Conservation (phyloP, 2,888 invertebrate genomes). For the Synanthedon formicaeformis region DNA sequence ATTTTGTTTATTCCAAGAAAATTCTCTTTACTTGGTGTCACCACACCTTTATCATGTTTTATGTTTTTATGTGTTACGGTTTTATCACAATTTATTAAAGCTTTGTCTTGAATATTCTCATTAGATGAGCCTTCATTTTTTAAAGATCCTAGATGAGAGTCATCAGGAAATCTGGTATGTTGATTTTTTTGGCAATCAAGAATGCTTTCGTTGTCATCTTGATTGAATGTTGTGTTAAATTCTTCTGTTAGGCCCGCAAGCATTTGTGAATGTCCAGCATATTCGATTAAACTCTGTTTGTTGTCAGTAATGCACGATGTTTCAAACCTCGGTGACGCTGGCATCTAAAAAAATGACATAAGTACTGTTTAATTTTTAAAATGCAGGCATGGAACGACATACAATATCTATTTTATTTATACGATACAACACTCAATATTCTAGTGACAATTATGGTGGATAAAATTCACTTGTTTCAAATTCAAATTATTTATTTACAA, state of each 20-base stretch:
- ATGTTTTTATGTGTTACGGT: neutral
- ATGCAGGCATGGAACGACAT: neutral
- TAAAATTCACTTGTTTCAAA: too few relatives aligned
- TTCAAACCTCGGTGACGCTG: constrained; percentile 29
- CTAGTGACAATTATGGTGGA: too few relatives aligned
- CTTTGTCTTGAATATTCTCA: too few relatives aligned
- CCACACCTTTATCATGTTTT: neutral
- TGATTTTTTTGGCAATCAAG: neutral
- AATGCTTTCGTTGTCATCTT: neutral
- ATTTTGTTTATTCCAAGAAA: neutral
- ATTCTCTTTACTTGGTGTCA: neutral
- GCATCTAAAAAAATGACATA: constrained; percentile 16
- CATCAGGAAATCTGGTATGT: neutral
- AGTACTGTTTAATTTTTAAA: neutral
- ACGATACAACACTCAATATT: too few relatives aligned
- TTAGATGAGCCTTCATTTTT: too few relatives aligned
- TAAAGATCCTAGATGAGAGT: too few relatives aligned
- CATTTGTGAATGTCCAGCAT: constrained; percentile 31
- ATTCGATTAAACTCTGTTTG: constrained; percentile 18
- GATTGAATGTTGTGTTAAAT: constrained; percentile 29
- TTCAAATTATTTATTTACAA: too few relatives aligned
- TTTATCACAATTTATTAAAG: too few relatives aligned
- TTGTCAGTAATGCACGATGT: constrained; percentile 46
- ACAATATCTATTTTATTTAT: too few relatives aligned
- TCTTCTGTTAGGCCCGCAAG: constrained; percentile 37